Conservation (phyloP, 2,113 vertebrate species). For the Lepus americanus region DNA sequence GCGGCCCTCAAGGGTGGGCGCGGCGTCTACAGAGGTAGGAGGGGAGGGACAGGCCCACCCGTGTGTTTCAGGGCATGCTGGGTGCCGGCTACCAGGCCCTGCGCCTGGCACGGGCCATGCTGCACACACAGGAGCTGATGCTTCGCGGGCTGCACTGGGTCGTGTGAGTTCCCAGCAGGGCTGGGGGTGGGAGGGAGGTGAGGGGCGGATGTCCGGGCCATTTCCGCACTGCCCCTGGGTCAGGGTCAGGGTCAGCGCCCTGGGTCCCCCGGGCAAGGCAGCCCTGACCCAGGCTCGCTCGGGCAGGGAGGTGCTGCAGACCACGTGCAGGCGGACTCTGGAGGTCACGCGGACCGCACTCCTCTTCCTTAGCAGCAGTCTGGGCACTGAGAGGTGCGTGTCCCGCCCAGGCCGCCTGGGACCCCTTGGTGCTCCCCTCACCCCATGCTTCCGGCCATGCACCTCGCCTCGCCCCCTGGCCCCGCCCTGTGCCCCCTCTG, state of each 20-base stretch:
- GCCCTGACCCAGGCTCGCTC: not conserved
- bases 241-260: fast-evolving
- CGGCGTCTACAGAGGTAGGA: fast-evolving
- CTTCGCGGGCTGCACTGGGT: slow-evolving; percentile 92
- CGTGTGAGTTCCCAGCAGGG: slow-evolving; percentile 87
- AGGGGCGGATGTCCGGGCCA: not conserved
- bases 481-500: too few species aligned
- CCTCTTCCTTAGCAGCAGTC: slow-evolving; percentile 75
- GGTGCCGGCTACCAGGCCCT: slow-evolving; percentile 93
- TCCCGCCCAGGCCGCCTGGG: not conserved
- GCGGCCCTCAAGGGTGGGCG: not conserved
- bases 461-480: fast-evolving
- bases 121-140: slow-evolving; percentile 88
- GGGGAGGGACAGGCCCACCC: not conserved
- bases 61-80: slow-evolving; percentile 87
- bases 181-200: not conserved
- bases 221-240: fast-evolving
- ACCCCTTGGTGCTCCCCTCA: not conserved
- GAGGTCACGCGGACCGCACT: slow-evolving; percentile 59
- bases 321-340: slow-evolving; percentile 42
- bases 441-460: not conserved
- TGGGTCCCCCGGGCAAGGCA: fast-evolving
- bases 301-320: slow-evolving; percentile 71
- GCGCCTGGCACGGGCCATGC: slow-evolving; percentile 87
- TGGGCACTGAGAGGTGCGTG: slow-evolving; percentile 52